Evolutionary conservation across 2,113 vertebrate genomes (phyloP), one percentile per base, ranked within the genome.

Genomic region (Actenoides hombroni): DNA sequence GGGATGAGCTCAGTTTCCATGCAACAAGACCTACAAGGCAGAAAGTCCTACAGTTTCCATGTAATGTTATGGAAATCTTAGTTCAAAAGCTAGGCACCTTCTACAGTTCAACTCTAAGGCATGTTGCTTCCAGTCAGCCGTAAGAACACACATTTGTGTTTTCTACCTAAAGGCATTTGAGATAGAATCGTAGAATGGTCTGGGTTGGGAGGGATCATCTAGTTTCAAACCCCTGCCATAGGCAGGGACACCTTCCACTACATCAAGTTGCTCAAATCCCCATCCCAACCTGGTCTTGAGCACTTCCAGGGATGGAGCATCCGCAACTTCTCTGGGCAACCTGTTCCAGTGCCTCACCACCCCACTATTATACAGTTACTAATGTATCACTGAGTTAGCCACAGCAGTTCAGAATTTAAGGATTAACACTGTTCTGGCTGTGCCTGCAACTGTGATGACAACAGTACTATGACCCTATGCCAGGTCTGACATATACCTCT

Each of bases 361-460:
- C 28, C 28, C 28, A 17, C 9, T 54, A 42, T 26, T 40, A 0
- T 0, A 5, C 6, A 77, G 46, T 19, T 46, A 48, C 16, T 21
- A 76, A 68, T 10, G 1, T 3, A 11, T 17, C 73, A 25, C 14
- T 1, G 6, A 73, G 20, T 12, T 53, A 71, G 0, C 49, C 39
- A 1, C 0, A 13, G 40, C 9, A 69, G 20, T 18, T 8, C n/a
- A 21, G 59, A 39, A 15, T 6, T n/a, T 26, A 20, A 73, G 29
- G 63, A 54, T 56, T 46, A 44, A 17, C 44, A 37, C 2, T 56
- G 35, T 20, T 65, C 57, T 87, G 85, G 31, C 46, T 85, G 26
- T 39, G 23, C 21, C 57, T 82, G 19, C 16, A 28, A 3, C 4
- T 25, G 23, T 24, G 37, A 11, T 51, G 40, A 31, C 28, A 39